Conservation (phyloP, 2,888 invertebrate genomes). For the Ormyrus thymus region DNA sequence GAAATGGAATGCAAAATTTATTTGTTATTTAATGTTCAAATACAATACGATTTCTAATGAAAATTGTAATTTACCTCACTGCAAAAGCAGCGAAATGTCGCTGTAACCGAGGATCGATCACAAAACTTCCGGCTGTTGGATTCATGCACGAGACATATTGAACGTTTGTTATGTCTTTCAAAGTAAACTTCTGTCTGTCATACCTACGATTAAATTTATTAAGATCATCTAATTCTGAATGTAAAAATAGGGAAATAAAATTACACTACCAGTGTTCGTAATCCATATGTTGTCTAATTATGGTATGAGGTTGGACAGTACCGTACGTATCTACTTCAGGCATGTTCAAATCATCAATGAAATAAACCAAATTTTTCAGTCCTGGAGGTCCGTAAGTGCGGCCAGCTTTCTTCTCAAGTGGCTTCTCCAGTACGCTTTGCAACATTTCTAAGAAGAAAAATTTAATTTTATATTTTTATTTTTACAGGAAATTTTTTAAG, state of each 20-base stretch:
- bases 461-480: background rate
- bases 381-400: slow-evolving; percentile 95
- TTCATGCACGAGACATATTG: slow-evolving; percentile 98
- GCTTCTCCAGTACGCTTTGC: slow-evolving; percentile 91
- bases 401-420: slow-evolving; percentile 96
- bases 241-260: background rate
- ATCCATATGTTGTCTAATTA: slow-evolving; percentile 94
- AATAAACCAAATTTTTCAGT: slow-evolving; percentile 93
- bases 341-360: slow-evolving; percentile 98
- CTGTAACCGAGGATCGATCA: slow-evolving; percentile 92
- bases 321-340: slow-evolving; percentile 96
- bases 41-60: background rate
- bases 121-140: slow-evolving; percentile 96
- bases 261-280: slow-evolving; percentile 89
- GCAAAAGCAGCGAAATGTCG: slow-evolving; percentile 92
- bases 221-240: background rate
- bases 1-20: background rate
- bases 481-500: background rate
- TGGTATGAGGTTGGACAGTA: slow-evolving; percentile 96
- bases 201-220: slow-evolving; percentile 77
- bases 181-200: slow-evolving; percentile 87
- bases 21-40: background rate
- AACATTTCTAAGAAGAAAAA: slow-evolving; percentile 82
- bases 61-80: slow-evolving; percentile 78
- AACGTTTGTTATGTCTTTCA: slow-evolving; percentile 94